Evolutionary conservation across 2,797 vertebrate genomes (phyloP).

Genomic region (Cyclura pinguis): DNA sequence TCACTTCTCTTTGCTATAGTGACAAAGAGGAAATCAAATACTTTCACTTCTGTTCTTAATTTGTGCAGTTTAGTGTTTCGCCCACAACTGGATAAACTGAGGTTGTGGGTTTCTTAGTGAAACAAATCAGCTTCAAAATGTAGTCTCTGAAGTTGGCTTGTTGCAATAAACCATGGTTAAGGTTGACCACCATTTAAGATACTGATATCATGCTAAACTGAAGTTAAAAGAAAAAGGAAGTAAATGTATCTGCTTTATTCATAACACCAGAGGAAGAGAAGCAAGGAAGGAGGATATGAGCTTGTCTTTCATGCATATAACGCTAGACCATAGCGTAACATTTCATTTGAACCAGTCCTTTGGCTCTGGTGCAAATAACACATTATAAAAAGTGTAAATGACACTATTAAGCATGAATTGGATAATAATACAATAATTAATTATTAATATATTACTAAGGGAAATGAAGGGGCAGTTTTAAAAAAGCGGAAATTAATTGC

Average conservation of each 20-base stretch:
- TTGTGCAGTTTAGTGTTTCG: background rate
- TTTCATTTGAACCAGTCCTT: background rate
- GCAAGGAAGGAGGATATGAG: background rate
- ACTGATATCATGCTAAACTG: background rate
- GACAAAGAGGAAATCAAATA: background rate
- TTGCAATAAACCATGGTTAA: background rate
- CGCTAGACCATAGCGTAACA: background rate
- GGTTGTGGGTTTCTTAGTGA: background rate
- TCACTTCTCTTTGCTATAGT: background rate
- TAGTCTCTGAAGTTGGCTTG: background rate
- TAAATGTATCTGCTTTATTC: background rate
- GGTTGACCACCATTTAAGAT: background rate
- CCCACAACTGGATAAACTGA: background rate
- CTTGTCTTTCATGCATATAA: background rate
- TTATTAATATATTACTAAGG: background rate
- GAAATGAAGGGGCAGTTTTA: background rate
- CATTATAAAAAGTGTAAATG: constrained; percentile 60
- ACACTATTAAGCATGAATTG: constrained; percentile 47
- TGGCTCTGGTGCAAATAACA: constrained; percentile 56
- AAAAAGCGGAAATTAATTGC: constrained; percentile 47
- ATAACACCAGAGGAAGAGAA: background rate
- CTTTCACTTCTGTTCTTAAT: constrained; percentile 5
- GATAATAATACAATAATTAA: constrained; percentile 28
- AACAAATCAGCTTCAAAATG: background rate
- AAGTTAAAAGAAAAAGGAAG: background rate